Base-by-base conservation (phyloP, 2,888 invertebrate genomes). In the Drosophila cyrtoloma region DNA sequence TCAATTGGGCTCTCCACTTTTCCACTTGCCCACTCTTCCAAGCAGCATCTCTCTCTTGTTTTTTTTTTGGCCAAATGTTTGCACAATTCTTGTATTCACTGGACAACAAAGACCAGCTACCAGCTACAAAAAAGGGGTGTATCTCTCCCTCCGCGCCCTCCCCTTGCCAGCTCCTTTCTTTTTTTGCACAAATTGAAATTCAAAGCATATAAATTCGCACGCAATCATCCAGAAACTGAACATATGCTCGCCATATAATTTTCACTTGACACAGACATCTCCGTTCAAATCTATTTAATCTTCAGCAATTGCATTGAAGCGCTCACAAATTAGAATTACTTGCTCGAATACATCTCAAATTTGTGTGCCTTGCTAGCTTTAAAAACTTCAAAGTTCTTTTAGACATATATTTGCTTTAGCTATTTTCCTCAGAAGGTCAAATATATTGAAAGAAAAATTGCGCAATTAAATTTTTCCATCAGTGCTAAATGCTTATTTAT, bases 191-290 rank as follows among this genome's bases (percentile, higher is more conserved):
- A 78, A 87, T 90, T 87, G 86, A 82, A 90, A 87, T 87, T 87
- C 87, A 87, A 86, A 84, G 89, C 90, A 85, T 70, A 47, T 75
- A 70, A 80, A 88, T 82, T 75, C 77, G 77, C 77, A 79, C 30
- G 68, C 87, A 90, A 75, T 82, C 91, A 87, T 71, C 79, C 82
- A 87, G 89, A 87, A 90, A 85, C 71, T 74, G 79, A 85, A 87
- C 89, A 89, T 87, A 89, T 85, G 83, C 68, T 77, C 55, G 67
- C 62, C 69, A 80, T 84, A 83, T 79, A 88, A 84, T 86, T 84
- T 84, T 62, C 32, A 42, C 42, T 64, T 51, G 37, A 26, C 53
- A 53, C 50, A 52, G 53, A 77, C 53, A 61, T 69, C 39, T 50
- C 37, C n/a, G 30, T 51, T 5, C 9, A 63, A 51, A 51, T 57